These are phyloP conservation scores for Gyrodactylus salaris DNA, from an alignment of 1,140 invertebrate genomes.

Conservation along the genomic window DNA sequence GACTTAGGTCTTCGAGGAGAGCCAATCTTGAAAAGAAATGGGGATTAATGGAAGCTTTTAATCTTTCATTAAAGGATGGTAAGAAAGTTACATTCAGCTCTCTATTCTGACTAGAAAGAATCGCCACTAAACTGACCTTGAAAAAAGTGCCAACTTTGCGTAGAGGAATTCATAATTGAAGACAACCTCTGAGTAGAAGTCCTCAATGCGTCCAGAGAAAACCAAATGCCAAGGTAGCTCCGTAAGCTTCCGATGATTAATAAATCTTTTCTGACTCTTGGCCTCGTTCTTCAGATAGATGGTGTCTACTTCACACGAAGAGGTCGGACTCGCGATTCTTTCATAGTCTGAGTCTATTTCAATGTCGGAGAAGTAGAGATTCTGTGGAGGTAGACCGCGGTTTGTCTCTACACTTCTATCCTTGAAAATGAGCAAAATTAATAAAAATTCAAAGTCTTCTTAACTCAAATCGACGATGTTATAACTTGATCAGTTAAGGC, in stretches of 20 bases:
- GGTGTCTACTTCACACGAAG: neutral
- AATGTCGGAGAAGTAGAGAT: neutral
- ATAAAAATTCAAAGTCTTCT: no score
- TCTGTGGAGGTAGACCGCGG: neutral
- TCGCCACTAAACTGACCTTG: neutral
- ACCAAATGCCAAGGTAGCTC: neutral
- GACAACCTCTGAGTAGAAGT: neutral
- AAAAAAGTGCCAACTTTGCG: neutral
- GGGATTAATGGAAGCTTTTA: neutral
- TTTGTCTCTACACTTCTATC: neutral
- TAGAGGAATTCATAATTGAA: neutral
- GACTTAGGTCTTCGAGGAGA: neutral
- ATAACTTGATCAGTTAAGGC: no score
- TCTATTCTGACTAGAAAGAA: no score
- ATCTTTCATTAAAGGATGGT: neutral
- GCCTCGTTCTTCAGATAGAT: neutral
- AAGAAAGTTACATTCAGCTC: no score
- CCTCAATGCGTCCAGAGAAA: neutral
- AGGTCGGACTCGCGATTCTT: neutral
- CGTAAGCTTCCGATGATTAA: neutral
- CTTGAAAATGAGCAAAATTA: no score
- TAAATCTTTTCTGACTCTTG: neutral
- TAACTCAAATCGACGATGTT: no score
- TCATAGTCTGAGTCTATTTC: neutral
- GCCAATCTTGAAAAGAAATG: neutral